Percentiles rank a stretch among this genome's conserved stretches.
These are phyloP conservation scores for Acanthaster planci DNA, from an alignment of 35 echinoderm and acorn worm species.

Conservation along the genomic window DNA sequence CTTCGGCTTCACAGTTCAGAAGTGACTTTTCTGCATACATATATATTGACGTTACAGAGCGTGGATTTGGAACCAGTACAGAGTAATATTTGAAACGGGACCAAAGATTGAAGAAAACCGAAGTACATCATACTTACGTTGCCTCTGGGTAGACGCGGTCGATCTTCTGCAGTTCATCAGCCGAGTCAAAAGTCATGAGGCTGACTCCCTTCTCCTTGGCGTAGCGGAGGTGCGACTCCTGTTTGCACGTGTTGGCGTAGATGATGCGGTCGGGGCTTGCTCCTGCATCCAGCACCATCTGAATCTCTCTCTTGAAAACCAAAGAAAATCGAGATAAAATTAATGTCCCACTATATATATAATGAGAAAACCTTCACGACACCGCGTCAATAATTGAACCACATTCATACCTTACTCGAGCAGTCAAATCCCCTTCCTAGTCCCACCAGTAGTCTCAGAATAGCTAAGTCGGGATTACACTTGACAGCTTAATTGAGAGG, in stretches of 20 bases:
- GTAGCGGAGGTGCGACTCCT: slow-evolving; percentile 72
- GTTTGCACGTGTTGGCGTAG: slow-evolving; percentile 90
- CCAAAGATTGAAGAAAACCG: neutral
- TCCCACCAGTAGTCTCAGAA: neutral
- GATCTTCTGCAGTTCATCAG: slow-evolving; percentile 75
- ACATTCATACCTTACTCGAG: slow-evolving; percentile 25
- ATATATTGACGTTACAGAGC: neutral
- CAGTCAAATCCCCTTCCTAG: neutral
- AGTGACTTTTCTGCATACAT: neutral
- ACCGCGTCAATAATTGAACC: neutral
- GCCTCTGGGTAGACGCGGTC: slow-evolving; percentile 53
- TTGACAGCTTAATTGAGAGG: neutral
- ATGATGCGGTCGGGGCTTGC: slow-evolving; percentile 72
- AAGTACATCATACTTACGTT: slow-evolving; percentile 45
- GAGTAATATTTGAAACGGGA: neutral
- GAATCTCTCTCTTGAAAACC: slow-evolving; percentile 61
- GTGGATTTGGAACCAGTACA: neutral
- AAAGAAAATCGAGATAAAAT: slow-evolving; percentile 7
- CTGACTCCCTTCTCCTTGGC: slow-evolving; percentile 40
- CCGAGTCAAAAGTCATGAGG: slow-evolving; percentile 95
- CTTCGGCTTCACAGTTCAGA: neutral
- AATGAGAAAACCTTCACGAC: neutral
- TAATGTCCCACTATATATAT: neutral
- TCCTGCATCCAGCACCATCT: slow-evolving; percentile 47
- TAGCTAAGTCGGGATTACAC: slow-evolving; percentile 12